Evolutionary conservation across 2,888 invertebrate genomes (phyloP).

Genomic region (Drosophila limbata): DNA sequence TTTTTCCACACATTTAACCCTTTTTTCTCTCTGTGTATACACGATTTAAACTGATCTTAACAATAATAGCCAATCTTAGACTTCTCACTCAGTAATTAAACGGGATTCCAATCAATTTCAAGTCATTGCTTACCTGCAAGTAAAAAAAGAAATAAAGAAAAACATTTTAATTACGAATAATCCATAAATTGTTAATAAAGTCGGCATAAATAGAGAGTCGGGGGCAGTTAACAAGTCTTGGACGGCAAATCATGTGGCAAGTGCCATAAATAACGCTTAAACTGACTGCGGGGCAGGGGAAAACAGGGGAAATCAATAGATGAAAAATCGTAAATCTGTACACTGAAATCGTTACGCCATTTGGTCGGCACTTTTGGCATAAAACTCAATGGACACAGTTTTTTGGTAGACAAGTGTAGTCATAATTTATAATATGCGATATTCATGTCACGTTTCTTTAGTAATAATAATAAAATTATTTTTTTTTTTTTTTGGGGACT

Average conservation of each 20-base stretch:
- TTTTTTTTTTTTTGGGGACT: no score
- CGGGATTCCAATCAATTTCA: constrained; percentile 24
- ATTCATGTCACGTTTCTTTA: constrained; percentile 21
- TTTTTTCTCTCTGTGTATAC: no score
- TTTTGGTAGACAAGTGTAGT: constrained; percentile 45
- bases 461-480: constrained; percentile 8
- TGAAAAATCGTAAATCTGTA: constrained; percentile 39
- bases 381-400: constrained; percentile 25
- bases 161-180: constrained; percentile 62
- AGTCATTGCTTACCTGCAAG: constrained; percentile 70
- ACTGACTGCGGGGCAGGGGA: constrained; percentile 19
- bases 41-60: constrained; percentile 6
- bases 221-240: constrained; percentile 40
- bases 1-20: no score
- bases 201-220: constrained; percentile 25
- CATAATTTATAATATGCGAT: constrained; percentile 54
- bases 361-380: constrained; percentile 45
- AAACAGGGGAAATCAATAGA: constrained; percentile 26
- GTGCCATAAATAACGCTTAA: constrained; percentile 69
- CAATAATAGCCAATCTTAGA: background rate
- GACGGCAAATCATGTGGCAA: constrained; percentile 60
- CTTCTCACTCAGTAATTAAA: constrained; percentile 13
- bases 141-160: constrained; percentile 45
- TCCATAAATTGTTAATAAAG: constrained; percentile 51
- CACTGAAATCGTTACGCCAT: constrained; percentile 43